Evolutionary conservation across 1,140 invertebrate genomes (phyloP).

Genomic region (Bacillus rossius): DNA sequence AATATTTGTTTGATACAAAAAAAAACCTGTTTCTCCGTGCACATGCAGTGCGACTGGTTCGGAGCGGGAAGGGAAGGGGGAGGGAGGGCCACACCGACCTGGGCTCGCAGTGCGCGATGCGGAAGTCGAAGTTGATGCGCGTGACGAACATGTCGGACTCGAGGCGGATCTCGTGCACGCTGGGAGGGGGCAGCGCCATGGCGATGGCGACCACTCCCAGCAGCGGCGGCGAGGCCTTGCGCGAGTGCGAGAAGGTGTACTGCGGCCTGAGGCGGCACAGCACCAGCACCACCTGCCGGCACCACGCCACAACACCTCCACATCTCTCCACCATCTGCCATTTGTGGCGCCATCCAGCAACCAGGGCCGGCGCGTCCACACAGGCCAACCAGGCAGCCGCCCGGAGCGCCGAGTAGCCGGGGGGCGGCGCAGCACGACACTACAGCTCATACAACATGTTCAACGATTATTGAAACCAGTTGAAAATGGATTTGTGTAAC

Average conservation of each 20-base stretch:
- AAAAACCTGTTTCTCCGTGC: too few species aligned
- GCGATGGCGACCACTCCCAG: constrained; percentile 92
- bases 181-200: constrained; percentile 91
- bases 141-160: constrained; percentile 97
- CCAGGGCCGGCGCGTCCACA: too few species aligned
- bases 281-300: constrained; percentile 81
- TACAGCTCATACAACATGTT: too few species aligned
- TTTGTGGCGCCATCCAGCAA: background rate
- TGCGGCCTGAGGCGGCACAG: constrained; percentile 85
- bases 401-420: too few species aligned
- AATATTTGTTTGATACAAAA: too few species aligned
- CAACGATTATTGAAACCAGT: too few species aligned
- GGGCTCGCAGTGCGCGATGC: constrained; percentile 94
- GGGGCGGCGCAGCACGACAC: too few species aligned
- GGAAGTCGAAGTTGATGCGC: constrained; percentile 91
- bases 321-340: background rate
- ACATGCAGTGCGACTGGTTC: too few species aligned
- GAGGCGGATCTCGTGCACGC: constrained; percentile 92
- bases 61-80: too few species aligned
- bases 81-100: constrained; percentile 55
- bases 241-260: constrained; percentile 83
- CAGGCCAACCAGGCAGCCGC: too few species aligned
- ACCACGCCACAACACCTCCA: background rate
- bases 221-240: constrained; percentile 73
- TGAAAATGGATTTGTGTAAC: too few species aligned